phyloP scores from a whole-genome alignment of 2,797 vertebrate genomes.

The Poecilia wingei region DNA sequence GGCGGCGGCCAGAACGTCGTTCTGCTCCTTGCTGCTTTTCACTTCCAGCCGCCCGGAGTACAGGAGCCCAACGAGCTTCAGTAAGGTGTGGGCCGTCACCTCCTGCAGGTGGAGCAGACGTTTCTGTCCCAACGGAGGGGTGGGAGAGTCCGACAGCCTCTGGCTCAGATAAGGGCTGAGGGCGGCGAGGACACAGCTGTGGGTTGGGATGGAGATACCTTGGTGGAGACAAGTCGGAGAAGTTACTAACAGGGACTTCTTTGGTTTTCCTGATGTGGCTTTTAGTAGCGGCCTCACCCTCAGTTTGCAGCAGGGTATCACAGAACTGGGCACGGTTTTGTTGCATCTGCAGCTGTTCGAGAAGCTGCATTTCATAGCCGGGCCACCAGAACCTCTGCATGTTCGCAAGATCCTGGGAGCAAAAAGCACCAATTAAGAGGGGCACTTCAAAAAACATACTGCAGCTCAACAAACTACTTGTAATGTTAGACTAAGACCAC shows the following conservation, averaged over 20 bases:
- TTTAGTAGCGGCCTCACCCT: constrained; percentile 56
- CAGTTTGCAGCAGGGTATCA: constrained; percentile 78
- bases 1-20: constrained; percentile 70
- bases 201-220: constrained; percentile 80
- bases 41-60: constrained; percentile 77
- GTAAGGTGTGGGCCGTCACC: constrained; percentile 66
- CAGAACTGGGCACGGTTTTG: constrained; percentile 75
- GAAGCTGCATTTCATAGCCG: constrained; percentile 65
- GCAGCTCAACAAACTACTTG: not conserved
- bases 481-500: not conserved
- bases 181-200: constrained; percentile 80
- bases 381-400: constrained; percentile 74
- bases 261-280: not conserved
- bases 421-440: not conserved
- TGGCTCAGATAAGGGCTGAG: constrained; percentile 72
- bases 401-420: constrained; percentile 24
- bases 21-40: constrained; percentile 52
- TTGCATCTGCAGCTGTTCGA: constrained; percentile 78
- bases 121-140: constrained; percentile 63
- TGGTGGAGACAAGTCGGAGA: not conserved
- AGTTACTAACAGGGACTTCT: not conserved
- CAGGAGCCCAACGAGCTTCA: constrained; percentile 78
- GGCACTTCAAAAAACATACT: not conserved
- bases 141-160: constrained; percentile 52
- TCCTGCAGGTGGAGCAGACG: constrained; percentile 62